phyloP scores from a whole-genome alignment of 2,888 invertebrate genomes.

The Rhyacophila evoluta region DNA sequence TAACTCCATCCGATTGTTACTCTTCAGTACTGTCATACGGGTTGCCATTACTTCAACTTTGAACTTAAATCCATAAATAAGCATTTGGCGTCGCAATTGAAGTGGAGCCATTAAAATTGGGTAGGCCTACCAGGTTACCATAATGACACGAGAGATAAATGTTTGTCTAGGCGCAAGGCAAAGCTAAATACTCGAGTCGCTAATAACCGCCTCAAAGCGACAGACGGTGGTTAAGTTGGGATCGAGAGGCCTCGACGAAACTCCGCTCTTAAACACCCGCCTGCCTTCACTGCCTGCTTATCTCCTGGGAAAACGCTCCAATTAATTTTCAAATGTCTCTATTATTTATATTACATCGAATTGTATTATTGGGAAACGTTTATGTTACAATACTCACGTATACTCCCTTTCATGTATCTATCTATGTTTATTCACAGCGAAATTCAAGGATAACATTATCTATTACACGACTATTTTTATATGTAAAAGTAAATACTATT shows the following conservation, averaged over 20 bases:
- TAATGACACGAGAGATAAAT: conserved; percentile 13
- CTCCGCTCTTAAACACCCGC: conserved; percentile 15
- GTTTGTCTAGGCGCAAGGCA: conserved; percentile 22
- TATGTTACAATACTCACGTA: not conserved
- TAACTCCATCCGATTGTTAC: too few species aligned
- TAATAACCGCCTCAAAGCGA: conserved; percentile 9
- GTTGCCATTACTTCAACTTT: not conserved
- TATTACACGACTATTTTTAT: too few species aligned
- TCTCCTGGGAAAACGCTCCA: conserved; percentile 43
- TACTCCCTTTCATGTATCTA: not conserved
- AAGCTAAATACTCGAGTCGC: conserved; percentile 35
- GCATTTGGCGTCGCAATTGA: conserved; percentile 10
- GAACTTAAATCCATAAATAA: conserved; percentile 22
- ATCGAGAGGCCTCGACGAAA: conserved; percentile 30
- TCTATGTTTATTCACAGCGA: too few species aligned
- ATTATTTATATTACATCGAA: conserved; percentile 12
- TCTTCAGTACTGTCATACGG: not conserved
- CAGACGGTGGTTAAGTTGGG: not conserved
- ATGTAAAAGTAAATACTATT: too few species aligned
- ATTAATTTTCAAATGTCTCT: conserved; percentile 49
- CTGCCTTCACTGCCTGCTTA: not conserved
- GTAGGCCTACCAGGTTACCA: conserved; percentile 6
- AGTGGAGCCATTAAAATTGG: not conserved
- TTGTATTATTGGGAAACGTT: not conserved
- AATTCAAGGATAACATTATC: too few species aligned